Percentiles rank a stretch among this genome's conserved stretches.
Conservation (phyloP, 2,888 invertebrate species). For the Calameuta idolon region DNA sequence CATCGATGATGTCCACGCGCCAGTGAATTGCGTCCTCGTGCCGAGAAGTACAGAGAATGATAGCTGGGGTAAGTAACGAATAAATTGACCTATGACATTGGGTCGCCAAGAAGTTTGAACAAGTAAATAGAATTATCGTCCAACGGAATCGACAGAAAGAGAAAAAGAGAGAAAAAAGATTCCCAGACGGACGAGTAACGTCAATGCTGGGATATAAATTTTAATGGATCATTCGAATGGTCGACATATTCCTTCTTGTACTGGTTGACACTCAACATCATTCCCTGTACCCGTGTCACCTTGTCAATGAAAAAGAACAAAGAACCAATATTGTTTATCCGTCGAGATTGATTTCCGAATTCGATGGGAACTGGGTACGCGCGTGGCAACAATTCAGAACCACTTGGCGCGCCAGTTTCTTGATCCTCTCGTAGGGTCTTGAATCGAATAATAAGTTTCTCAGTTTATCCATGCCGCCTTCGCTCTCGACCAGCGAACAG, state of each 20-base stretch:
- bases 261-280: background rate
- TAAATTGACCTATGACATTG: background rate
- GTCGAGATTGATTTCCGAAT: constrained; percentile 34
- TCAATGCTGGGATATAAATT: no score
- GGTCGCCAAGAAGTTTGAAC: background rate
- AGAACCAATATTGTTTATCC: constrained; percentile 30
- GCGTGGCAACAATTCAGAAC: constrained; percentile 73
- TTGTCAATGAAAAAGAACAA: background rate
- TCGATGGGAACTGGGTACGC: constrained; percentile 28
- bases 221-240: no score
- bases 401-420: constrained; percentile 77
- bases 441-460: constrained; percentile 74
- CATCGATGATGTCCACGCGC: constrained; percentile 18
- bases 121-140: background rate
- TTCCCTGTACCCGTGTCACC: constrained; percentile 1
- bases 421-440: constrained; percentile 75
- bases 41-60: background rate
- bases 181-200: background rate
- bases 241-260: background rate
- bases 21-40: background rate
- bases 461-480: constrained; percentile 85
- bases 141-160: background rate
- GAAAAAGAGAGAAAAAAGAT: no score
- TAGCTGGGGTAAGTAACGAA: background rate
- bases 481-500: constrained; percentile 86